phyloP scores from a whole-genome alignment of 1,140 invertebrate genomes.

The Eriosoma lanigerum region DNA sequence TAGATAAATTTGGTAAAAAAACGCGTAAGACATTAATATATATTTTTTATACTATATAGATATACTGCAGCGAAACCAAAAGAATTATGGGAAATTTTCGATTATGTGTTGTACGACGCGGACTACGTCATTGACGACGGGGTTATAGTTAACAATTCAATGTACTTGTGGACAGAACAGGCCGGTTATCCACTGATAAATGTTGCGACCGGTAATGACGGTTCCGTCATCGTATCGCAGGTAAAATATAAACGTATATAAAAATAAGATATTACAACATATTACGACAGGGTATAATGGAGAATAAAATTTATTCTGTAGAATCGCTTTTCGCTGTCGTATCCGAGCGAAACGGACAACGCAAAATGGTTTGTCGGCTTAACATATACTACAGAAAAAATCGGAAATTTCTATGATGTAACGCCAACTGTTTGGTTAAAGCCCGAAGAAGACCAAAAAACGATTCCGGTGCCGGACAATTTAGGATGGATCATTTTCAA shows the following conservation, averaged over 20 bases:
- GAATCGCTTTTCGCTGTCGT: conserved; percentile 56
- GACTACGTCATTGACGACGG: not conserved
- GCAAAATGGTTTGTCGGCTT: conserved; percentile 80
- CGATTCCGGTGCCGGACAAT: conserved; percentile 58
- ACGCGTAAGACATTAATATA: too few relatives aligned
- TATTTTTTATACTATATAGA: not conserved
- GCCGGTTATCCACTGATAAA: conserved; percentile 73
- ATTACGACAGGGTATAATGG: too few relatives aligned
- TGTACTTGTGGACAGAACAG: conserved; percentile 74
- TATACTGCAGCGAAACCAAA: conserved; percentile 43
- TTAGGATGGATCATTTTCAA: conserved; percentile 78
- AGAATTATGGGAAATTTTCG: conserved; percentile 51
- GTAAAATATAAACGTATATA: not conserved
- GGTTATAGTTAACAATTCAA: conserved; percentile 53
- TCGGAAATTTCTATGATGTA: conserved; percentile 68
- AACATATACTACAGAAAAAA: conserved; percentile 69
- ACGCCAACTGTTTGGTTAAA: conserved; percentile 73
- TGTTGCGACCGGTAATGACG: conserved; percentile 66
- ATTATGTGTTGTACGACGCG: conserved; percentile 34
- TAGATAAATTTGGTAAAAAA: too few relatives aligned
- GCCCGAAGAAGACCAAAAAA: conserved; percentile 55
- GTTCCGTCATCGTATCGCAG: not conserved
- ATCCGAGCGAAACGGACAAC: conserved; percentile 57
- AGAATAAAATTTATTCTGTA: not conserved
- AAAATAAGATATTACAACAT: too few relatives aligned